These are phyloP conservation scores for Varanus salvator DNA, from an alignment of 2,113 vertebrate genomes.

Conservation along the genomic window DNA sequence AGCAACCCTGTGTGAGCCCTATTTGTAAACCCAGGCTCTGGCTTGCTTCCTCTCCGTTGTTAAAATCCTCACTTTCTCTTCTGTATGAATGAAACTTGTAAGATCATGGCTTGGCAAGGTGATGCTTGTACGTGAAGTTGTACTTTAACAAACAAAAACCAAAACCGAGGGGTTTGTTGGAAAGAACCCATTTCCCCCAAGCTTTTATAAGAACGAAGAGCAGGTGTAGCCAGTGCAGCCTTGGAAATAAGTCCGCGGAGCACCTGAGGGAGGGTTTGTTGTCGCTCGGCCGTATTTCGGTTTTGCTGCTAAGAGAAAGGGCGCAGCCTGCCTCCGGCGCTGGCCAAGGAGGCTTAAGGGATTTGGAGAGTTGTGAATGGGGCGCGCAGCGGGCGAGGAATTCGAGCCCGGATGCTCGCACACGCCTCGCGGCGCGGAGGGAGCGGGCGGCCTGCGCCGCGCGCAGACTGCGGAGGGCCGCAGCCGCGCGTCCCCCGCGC, in stretches of 20 bases:
- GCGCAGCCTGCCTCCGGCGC: neutral
- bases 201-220: neutral
- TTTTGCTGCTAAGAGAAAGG: neutral
- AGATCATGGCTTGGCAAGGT: neutral
- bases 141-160: neutral
- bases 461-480: neutral
- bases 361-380: conserved; percentile 39
- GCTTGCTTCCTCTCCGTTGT: neutral
- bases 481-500: neutral
- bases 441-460: neutral
- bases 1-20: too few relatives aligned
- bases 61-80: neutral
- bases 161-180: neutral
- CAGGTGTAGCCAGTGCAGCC: neutral
- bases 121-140: neutral
- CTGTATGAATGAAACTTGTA: neutral
- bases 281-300: too few relatives aligned
- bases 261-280: neutral
- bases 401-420: neutral
- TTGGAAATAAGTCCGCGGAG: too few relatives aligned
- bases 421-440: neutral
- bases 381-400: conserved; percentile 23
- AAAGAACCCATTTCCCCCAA: too few relatives aligned
- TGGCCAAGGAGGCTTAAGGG: conserved; percentile 20
- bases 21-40: too few relatives aligned